Conservation (phyloP, 2,113 vertebrate species). For the Microcebus tavaratra region DNA sequence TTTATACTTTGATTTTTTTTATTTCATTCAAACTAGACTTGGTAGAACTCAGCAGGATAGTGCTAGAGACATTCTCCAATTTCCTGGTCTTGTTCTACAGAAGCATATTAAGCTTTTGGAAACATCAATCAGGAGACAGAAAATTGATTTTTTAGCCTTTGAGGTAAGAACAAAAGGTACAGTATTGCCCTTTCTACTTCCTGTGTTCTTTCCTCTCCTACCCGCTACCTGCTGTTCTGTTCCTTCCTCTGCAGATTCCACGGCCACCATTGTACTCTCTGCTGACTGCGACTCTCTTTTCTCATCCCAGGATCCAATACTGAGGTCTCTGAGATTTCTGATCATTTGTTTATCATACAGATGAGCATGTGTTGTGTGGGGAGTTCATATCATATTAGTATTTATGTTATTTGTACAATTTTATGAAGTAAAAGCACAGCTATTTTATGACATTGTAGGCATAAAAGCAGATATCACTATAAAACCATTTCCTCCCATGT, state of each 20-base stretch:
- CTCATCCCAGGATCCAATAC: background rate
- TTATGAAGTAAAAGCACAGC: background rate
- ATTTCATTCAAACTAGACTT: conserved; percentile 64
- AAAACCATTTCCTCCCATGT: background rate
- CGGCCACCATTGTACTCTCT: background rate
- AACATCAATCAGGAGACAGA: conserved; percentile 42
- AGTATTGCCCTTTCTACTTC: background rate
- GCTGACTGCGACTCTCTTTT: background rate
- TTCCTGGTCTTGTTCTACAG: conserved; percentile 47
- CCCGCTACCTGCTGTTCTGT: background rate
- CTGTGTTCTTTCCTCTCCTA: conserved; percentile 7
- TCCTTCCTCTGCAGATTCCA: background rate
- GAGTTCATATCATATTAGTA: background rate
- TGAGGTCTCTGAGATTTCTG: background rate
- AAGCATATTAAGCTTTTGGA: conserved; percentile 57
- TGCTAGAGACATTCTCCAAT: conserved; percentile 43
- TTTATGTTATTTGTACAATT: background rate
- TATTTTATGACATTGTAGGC: background rate
- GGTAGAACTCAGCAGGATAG: conserved; percentile 51
- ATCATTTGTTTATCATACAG: background rate
- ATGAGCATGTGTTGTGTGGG: background rate
- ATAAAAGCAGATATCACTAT: background rate
- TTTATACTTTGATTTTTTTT: conserved; percentile 66
- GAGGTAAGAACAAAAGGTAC: conserved; percentile 42
- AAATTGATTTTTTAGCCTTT: conserved; percentile 34